These are phyloP conservation scores for Shinisaurus crocodilurus DNA, from an alignment of 2,113 vertebrate genomes.

Conservation along the genomic window DNA sequence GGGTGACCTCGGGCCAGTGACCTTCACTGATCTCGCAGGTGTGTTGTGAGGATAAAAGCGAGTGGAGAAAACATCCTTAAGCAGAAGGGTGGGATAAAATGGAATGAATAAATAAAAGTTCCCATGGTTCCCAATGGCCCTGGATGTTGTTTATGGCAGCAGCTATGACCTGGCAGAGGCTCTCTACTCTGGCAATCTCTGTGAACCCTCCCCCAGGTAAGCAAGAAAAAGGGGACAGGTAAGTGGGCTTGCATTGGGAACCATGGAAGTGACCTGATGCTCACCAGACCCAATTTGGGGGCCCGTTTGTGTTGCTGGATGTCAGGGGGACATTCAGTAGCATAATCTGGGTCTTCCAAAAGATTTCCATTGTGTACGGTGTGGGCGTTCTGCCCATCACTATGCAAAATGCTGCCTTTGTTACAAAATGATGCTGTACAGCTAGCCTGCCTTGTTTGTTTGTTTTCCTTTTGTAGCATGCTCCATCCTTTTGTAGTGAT, in stretches of 20 bases:
- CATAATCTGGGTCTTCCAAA: no score
- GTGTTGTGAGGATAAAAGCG: no score
- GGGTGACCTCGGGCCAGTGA: neutral
- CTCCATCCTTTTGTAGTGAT: neutral
- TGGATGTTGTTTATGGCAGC: neutral
- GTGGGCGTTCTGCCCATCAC: no score
- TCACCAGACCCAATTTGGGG: neutral
- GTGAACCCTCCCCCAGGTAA: neutral
- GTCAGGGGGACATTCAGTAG: no score
- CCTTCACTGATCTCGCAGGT: no score
- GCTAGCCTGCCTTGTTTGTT: neutral
- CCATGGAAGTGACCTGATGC: no score
- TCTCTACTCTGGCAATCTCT: neutral
- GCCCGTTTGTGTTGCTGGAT: neutral
- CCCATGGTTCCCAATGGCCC: neutral
- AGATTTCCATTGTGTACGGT: neutral
- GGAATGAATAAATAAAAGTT: neutral
- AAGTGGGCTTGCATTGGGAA: neutral
- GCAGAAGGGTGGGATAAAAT: neutral
- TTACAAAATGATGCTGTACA: neutral
- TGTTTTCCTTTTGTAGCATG: neutral
- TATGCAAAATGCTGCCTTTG: neutral
- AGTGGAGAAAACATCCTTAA: no score
- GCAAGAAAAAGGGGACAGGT: neutral
- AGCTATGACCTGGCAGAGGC: neutral